Evolutionary conservation across 1,140 invertebrate species (phyloP).

Genomic region (Rhynchophorus ferrugineus): DNA sequence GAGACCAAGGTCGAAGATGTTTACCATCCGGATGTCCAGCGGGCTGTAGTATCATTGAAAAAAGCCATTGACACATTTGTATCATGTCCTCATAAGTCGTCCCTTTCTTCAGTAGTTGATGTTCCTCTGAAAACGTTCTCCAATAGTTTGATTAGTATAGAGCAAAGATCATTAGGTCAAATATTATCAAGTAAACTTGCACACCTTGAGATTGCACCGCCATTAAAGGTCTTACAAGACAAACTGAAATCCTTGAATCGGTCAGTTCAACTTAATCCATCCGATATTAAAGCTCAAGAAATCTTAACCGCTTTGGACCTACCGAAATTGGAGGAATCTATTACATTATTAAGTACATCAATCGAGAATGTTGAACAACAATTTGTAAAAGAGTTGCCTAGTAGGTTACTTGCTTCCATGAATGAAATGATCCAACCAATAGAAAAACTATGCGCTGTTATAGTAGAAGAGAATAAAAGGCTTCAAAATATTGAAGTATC

Average conservation of each 20-base stretch:
- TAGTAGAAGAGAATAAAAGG: background rate
- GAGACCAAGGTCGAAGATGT: constrained; percentile 14
- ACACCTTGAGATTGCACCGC: no score
- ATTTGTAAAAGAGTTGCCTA: no score
- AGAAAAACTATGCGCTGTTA: background rate
- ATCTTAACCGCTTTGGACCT: no score
- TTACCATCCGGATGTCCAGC: constrained; percentile 2
- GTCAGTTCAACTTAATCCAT: no score
- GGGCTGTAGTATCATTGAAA: constrained; percentile 10
- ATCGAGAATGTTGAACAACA: no score
- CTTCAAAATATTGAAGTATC: background rate
- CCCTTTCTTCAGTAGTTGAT: background rate
- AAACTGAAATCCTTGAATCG: no score
- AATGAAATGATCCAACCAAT: background rate
- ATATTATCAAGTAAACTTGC: no score
- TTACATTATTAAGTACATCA: no score
- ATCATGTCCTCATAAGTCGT: background rate
- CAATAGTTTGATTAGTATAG: constrained; percentile 3
- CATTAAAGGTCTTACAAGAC: no score
- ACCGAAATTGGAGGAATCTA: no score
- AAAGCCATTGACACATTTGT: constrained; percentile 1
- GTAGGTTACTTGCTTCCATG: no score
- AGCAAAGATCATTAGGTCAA: background rate
- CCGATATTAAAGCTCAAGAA: no score
- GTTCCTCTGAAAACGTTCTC: constrained; percentile 1